phyloP scores from a whole-genome alignment of 1,140 invertebrate genomes.

The Aleiodes sp. region DNA sequence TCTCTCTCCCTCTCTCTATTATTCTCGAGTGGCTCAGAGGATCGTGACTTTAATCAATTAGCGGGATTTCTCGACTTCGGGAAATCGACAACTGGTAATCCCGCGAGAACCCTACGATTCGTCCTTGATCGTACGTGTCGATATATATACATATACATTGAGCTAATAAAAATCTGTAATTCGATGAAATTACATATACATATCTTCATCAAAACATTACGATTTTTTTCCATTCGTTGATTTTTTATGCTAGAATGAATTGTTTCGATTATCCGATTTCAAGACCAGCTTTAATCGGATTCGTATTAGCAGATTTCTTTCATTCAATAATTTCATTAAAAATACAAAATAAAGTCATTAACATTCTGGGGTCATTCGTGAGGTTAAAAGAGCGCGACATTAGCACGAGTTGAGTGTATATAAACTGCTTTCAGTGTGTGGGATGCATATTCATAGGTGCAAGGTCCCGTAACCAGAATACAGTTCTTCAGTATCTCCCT shows the following conservation, averaged over 20 bases:
- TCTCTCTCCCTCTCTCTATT: too few species aligned
- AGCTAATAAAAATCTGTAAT: too few species aligned
- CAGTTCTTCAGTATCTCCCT: slow-evolving; percentile 34
- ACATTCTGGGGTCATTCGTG: slow-evolving; percentile 45
- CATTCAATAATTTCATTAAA: too few species aligned
- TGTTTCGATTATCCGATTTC: too few species aligned
- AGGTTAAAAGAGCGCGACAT: slow-evolving; percentile 61
- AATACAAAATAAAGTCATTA: slow-evolving; percentile 61
- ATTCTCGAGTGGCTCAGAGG: slow-evolving; percentile 46
- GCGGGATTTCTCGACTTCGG: slow-evolving; percentile 60
- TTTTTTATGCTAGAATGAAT: too few species aligned
- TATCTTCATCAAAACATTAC: too few species aligned
- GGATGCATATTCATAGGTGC: slow-evolving; percentile 59
- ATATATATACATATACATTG: too few species aligned
- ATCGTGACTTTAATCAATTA: slow-evolving; percentile 62
- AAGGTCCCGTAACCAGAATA: slow-evolving; percentile 48
- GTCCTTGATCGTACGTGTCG: slow-evolving; percentile 16
- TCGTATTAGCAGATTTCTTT: too few species aligned
- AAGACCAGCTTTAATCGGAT: too few species aligned
- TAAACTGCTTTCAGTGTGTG: too few species aligned
- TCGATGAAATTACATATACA: too few species aligned
- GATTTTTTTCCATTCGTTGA: too few species aligned
- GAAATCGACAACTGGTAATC: slow-evolving; percentile 63
- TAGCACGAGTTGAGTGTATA: slow-evolving; percentile 43
- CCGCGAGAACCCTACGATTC: slow-evolving; percentile 23